A percentile compares a stretch with the other conserved stretches of the same genome.
phyloP scores from a whole-genome alignment of 2,797 vertebrate species.

The Graptemys geographica region DNA sequence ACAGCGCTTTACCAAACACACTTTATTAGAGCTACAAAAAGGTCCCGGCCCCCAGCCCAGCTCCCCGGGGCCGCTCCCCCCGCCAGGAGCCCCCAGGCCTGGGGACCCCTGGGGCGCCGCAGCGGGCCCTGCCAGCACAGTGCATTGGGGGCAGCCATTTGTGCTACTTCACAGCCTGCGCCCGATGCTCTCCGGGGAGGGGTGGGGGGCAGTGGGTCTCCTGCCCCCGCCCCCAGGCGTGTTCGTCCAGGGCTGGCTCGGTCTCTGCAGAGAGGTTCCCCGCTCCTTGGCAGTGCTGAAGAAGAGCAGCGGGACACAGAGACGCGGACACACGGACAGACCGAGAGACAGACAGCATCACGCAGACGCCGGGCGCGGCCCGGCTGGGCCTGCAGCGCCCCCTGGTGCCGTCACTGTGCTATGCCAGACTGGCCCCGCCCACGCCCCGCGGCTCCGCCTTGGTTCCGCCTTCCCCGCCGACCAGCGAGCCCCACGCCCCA shows the following conservation, averaged over 20 bases:
- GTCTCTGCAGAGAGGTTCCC: background rate
- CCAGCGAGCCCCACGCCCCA: slow-evolving; percentile 52
- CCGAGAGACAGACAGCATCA: slow-evolving; percentile 71
- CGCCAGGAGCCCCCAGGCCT: background rate
- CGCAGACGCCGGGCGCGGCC: slow-evolving; percentile 33
- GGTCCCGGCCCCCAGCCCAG: background rate
- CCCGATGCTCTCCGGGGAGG: background rate
- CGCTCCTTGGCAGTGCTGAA: slow-evolving; percentile 42
- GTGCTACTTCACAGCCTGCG: background rate
- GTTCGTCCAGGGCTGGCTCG: background rate
- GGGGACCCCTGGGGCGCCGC: background rate
- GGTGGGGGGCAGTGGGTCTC: background rate
- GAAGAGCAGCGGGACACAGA: slow-evolving; percentile 49
- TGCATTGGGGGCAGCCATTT: background rate
- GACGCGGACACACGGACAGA: slow-evolving; percentile 68
- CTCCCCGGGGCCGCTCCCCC: background rate
- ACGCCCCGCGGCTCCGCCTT: background rate
- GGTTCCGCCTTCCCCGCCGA: slow-evolving; percentile 31
- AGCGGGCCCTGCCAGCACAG: background rate
- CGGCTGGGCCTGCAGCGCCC: background rate
- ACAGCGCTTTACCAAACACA: slow-evolving; percentile 83
- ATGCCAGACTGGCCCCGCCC: background rate
- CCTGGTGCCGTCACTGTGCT: background rate
- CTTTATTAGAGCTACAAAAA: slow-evolving; percentile 87
- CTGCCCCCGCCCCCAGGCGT: background rate